Evolutionary conservation across 1,140 invertebrate genomes (phyloP).

Genomic region (Nephila pilipes): DNA sequence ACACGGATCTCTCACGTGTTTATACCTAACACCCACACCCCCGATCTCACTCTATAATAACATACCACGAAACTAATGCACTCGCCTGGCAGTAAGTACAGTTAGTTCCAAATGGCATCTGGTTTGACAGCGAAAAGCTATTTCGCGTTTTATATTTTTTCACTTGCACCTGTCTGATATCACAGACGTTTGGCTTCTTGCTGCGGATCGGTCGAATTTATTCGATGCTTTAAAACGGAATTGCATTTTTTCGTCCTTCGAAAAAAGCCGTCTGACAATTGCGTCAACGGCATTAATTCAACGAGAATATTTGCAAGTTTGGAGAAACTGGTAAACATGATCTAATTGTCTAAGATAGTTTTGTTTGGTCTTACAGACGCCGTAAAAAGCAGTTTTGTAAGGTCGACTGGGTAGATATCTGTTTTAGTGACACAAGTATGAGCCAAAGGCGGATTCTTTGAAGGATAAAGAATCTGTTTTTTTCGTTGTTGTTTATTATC

Average conservation of each 20-base stretch:
- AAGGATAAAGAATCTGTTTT: too few species aligned
- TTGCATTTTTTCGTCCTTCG: background rate
- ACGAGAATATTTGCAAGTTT: background rate
- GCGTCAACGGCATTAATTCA: background rate
- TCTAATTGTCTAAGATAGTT: background rate
- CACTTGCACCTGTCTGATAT: background rate
- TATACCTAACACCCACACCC: background rate
- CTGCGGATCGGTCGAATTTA: background rate
- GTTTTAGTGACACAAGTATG: background rate
- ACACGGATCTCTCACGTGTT: background rate
- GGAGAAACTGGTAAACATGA: background rate
- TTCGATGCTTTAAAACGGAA: background rate
- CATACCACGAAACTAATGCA: background rate
- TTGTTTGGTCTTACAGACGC: background rate
- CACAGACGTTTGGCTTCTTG: background rate
- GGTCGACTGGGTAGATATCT: background rate
- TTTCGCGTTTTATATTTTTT: conserved; percentile 3
- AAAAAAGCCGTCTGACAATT: background rate
- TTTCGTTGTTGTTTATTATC: too few species aligned
- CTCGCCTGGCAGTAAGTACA: background rate
- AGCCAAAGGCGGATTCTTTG: too few species aligned
- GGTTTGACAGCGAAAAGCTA: background rate
- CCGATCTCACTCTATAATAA: background rate
- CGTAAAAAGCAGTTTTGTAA: background rate
- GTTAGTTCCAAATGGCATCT: background rate